Base-by-base conservation (phyloP, 2,888 invertebrate species). In the Tromatobia lineatoria region DNA sequence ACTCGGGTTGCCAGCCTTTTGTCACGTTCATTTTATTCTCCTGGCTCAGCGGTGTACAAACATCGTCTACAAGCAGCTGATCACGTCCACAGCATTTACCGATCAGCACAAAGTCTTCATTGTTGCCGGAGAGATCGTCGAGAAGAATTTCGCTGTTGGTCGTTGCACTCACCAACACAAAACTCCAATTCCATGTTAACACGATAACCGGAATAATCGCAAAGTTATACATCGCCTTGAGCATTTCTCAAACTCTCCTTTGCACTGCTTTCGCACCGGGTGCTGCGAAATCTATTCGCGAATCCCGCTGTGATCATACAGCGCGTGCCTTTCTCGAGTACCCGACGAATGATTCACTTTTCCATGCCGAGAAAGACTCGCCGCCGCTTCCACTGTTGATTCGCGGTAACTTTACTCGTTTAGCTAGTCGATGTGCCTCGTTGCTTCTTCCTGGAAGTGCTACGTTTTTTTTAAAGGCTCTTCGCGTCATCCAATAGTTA, bases 81-180 rank as follows among this genome's bases (percentile, higher is more conserved):
- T 96, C 95, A 73, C 94, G 94, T 91, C 96, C 96, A 93, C 98
- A 98, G 91, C 98, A 98, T 95, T 98, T 98, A 91, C 96, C 97
- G 87, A 98, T 95, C 89, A 94, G 94, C 34, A 96, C 94, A 23
- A 94, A 93, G 52, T 83, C 85, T 1, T 66, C 81, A 10, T 81
- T 70, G 78, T 81, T 71, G 54, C 45, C n/a, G 7, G 67, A n/a
- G 13, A 70, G 11, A 38, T 77, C 86, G 25, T 89, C 85, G 23
- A 66, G 64, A 34, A 64, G 81, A 38, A 66, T 70, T 25, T 29
- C 64, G 57, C 20, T 70, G 38, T 73, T 86, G 25, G 83, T 70
- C 76, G 73, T 34, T 83, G 77, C 85, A 85, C 86, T 47, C 29
- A 79, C 69, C 61, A 38, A 83, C 61, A 20, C 18, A 18, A 74